phyloP scores from a whole-genome alignment of 2,888 invertebrate species.

The Drosophila sordidapex region DNA sequence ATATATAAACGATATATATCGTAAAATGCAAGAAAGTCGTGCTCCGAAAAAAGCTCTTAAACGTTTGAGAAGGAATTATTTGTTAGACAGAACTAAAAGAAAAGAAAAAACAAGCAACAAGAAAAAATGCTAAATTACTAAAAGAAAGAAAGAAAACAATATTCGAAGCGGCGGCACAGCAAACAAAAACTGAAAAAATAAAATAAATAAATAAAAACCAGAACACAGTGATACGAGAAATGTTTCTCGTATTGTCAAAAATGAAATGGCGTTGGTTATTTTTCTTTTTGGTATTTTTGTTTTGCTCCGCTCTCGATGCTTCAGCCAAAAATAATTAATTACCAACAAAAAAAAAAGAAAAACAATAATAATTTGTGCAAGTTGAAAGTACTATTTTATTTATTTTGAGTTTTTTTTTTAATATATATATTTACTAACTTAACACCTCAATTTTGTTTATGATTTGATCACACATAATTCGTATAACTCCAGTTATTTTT shows the following conservation, averaged over 20 bases:
- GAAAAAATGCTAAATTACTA: conserved; percentile 57
- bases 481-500: conserved; percentile 64
- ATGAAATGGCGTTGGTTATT: neutral
- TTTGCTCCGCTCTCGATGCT: conserved; percentile 45
- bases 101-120: conserved; percentile 76
- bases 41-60: conserved; percentile 82
- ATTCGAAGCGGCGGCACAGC: conserved; percentile 47
- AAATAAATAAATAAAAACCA: conserved; percentile 40
- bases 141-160: conserved; percentile 49
- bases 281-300: conserved; percentile 33
- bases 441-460: conserved; percentile 59
- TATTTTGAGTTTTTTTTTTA: conserved; percentile 48
- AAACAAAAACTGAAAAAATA: conserved; percentile 29
- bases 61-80: conserved; percentile 63
- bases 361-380: conserved; percentile 79
- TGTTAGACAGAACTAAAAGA: conserved; percentile 53
- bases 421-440: conserved; percentile 52
- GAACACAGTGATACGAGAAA: conserved; percentile 28
- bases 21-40: conserved; percentile 67
- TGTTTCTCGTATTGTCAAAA: conserved; percentile 11
- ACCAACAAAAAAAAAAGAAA: conserved; percentile 12
- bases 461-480: conserved; percentile 67
- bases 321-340: conserved; percentile 44
- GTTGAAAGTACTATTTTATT: conserved; percentile 79
- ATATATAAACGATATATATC: conserved; percentile 3